Evolutionary conservation across 2,113 vertebrate species (phyloP).

Genomic region (Herpetotheres cachinnans): DNA sequence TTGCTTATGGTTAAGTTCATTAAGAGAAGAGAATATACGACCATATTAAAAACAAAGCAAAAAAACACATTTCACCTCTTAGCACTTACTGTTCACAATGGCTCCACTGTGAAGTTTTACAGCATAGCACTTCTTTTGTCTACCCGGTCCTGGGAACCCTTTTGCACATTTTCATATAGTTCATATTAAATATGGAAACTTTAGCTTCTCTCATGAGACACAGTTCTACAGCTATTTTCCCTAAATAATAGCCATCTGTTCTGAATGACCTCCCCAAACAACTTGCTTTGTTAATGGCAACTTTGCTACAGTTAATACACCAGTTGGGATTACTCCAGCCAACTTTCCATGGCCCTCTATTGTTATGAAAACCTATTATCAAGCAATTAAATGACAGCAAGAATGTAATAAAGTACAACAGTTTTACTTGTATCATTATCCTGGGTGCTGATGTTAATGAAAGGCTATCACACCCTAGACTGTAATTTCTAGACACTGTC

Average conservation of each 20-base stretch:
- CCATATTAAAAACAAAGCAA: not conserved
- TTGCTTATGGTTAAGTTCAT: not conserved
- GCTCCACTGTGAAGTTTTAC: not conserved
- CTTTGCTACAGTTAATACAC: constrained; percentile 18
- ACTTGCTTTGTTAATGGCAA: not conserved
- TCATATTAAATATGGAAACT: constrained; percentile 40
- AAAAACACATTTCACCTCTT: not conserved
- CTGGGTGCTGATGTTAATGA: constrained; percentile 67
- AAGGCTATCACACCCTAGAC: constrained; percentile 54
- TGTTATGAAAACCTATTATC: constrained; percentile 65
- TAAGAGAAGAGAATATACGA: not conserved
- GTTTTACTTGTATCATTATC: constrained; percentile 57
- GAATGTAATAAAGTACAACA: constrained; percentile 58
- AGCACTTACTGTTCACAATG: not conserved
- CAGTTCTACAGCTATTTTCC: constrained; percentile 17
- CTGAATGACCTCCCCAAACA: constrained; percentile 54
- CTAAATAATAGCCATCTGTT: constrained; percentile 67
- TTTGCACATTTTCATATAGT: not conserved
- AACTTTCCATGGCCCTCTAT: constrained; percentile 48
- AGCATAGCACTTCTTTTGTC: not conserved
- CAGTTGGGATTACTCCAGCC: constrained; percentile 44
- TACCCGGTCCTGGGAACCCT: constrained; percentile 5
- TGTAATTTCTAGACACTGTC: constrained; percentile 27
- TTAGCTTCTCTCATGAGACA: not conserved
- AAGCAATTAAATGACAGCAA: constrained; percentile 65